A percentile compares a stretch with the other conserved stretches of the same genome.
phyloP scores from a whole-genome alignment of 2,113 vertebrate genomes.

The Redunca redunca region DNA sequence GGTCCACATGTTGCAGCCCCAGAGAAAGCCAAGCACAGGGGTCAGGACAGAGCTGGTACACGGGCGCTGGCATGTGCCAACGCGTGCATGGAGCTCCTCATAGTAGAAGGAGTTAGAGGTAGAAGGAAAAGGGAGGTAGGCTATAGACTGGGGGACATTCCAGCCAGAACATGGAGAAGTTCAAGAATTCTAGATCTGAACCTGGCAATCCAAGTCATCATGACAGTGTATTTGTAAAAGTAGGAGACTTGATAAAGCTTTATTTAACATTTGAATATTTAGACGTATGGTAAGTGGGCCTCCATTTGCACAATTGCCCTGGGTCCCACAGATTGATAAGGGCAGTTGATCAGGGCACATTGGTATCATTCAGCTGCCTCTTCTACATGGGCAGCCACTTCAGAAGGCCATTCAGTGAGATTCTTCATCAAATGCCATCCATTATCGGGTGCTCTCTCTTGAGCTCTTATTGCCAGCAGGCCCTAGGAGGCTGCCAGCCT shows the following conservation, averaged over 20 bases:
- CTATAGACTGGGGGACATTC: too few species aligned
- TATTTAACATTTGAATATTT: neutral
- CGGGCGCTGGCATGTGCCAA: neutral
- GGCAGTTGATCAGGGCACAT: neutral
- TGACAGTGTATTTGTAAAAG: neutral
- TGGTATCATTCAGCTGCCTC: neutral
- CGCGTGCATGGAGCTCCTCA: neutral
- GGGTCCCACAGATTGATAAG: neutral
- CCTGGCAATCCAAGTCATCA: neutral
- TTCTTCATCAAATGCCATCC: neutral
- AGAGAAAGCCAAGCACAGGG: neutral
- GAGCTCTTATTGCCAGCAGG: neutral
- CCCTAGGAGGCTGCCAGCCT: neutral
- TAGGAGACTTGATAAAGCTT: neutral
- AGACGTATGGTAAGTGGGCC: too few species aligned
- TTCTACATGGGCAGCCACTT: neutral
- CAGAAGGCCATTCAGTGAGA: neutral
- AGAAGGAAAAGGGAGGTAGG: neutral
- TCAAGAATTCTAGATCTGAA: neutral
- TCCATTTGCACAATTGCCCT: neutral
- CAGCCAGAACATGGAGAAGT: neutral
- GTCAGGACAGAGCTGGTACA: neutral
- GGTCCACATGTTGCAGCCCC: neutral
- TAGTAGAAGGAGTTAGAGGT: neutral
- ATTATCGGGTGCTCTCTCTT: rapidly evolving